Conservation (phyloP, 1,140 invertebrate species). For the Callitettix versicolor region DNA sequence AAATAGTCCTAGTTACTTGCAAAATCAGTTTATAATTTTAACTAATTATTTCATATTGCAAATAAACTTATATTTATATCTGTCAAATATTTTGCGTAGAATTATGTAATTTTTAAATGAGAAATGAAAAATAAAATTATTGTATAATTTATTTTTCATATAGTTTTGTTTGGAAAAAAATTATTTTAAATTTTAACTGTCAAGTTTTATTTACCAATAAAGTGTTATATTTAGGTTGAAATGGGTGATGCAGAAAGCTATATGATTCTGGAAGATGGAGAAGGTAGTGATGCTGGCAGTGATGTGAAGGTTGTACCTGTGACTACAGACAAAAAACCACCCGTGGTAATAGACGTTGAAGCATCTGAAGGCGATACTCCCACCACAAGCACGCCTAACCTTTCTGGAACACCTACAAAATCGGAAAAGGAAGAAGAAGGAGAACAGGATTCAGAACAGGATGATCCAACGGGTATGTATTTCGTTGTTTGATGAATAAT, state of each 20-base stretch:
- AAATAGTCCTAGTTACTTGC: no score
- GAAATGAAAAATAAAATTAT: no score
- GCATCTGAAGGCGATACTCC: background rate
- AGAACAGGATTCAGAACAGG: slow-evolving; percentile 35
- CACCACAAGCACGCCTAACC: background rate
- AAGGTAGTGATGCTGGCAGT: slow-evolving; percentile 16
- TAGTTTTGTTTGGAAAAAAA: no score
- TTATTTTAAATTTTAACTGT: no score
- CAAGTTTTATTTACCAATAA: no score
- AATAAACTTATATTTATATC: no score
- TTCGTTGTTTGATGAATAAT: no score
- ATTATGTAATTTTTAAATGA: no score
- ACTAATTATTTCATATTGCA: no score
- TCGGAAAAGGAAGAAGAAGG: slow-evolving; percentile 29
- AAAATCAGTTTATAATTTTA: no score
- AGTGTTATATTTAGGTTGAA: slow-evolving; percentile 5
- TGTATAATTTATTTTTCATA: no score
- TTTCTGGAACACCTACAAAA: slow-evolving; percentile 15
- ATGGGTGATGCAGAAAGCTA: slow-evolving; percentile 11
- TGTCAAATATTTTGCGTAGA: no score
- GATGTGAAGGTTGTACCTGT: slow-evolving; percentile 11
- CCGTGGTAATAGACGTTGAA: slow-evolving; percentile 1
- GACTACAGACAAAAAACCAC: slow-evolving; percentile 16
- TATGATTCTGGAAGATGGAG: slow-evolving; percentile 18
- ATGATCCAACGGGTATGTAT: slow-evolving; percentile 46